Percentiles rank a stretch among this genome's conserved stretches.
Conservation (phyloP, 2,888 invertebrate genomes). For the Galeruca laticollis region DNA sequence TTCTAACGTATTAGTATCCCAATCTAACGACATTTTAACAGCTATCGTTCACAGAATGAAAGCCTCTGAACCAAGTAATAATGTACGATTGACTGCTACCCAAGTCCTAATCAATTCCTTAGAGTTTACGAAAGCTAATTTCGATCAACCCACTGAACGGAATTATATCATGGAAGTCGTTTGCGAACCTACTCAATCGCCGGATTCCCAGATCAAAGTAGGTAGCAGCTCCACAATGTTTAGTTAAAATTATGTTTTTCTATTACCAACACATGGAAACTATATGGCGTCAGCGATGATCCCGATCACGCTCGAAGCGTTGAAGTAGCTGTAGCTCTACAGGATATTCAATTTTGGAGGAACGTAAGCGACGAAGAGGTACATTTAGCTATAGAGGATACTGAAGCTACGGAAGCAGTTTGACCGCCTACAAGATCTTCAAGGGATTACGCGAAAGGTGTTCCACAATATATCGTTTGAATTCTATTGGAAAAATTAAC, state of each 20-base stretch:
- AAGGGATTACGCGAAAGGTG: conserved; percentile 98
- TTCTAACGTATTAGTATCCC: conserved; percentile 89
- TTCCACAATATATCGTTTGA: conserved; percentile 93
- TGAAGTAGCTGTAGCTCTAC: conserved; percentile 97
- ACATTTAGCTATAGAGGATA: conserved; percentile 92
- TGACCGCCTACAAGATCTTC: conserved; percentile 94
- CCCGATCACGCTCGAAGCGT: conserved; percentile 97
- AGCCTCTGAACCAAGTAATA: conserved; percentile 90
- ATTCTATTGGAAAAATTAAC: conserved; percentile 94
- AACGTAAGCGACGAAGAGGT: conserved; percentile 99
- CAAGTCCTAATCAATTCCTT: conserved; percentile 96
- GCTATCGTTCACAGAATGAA: conserved; percentile 96
- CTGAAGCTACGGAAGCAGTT: conserved; percentile 94
- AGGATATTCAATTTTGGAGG: conserved; percentile 99
- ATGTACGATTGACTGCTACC: conserved; percentile 96
- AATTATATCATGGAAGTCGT: conserved; percentile 99
- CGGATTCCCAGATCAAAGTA: conserved; percentile 86
- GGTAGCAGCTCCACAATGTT: conserved; percentile 98
- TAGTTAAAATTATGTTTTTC: conserved; percentile 96
- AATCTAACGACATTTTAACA: conserved; percentile 96
- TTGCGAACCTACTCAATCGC: conserved; percentile 97
- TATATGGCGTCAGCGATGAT: conserved; percentile 99
- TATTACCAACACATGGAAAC: conserved; percentile 99
- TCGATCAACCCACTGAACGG: conserved; percentile 96
- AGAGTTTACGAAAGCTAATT: conserved; percentile 98